phyloP scores from a whole-genome alignment of 30 jellyfish, hydroid and myxozoan species.

The Cassiopea xamachana region DNA sequence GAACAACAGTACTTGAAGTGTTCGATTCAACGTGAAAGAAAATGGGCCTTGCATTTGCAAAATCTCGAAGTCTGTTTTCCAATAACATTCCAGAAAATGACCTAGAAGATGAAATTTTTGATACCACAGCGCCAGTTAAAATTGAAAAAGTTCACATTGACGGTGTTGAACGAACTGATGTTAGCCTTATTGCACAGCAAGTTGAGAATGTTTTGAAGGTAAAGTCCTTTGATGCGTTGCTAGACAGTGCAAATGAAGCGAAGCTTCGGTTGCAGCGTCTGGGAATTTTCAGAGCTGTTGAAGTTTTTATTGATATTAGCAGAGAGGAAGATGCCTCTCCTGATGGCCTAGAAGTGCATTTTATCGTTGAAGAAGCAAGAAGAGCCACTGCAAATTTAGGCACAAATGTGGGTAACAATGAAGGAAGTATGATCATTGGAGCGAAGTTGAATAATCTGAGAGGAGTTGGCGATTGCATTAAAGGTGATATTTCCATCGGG shows the following conservation, averaged over 20 bases:
- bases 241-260: slow-evolving; percentile 82
- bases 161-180: slow-evolving; percentile 77
- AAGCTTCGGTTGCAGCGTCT: slow-evolving; percentile 89
- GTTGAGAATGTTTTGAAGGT: slow-evolving; percentile 73
- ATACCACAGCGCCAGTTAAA: slow-evolving; percentile 55
- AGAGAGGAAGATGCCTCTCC: slow-evolving; percentile 67
- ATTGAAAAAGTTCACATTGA: slow-evolving; percentile 88
- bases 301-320: slow-evolving; percentile 87
- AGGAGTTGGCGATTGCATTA: slow-evolving; percentile 83
- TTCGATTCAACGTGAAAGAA: not conserved
- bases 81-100: slow-evolving; percentile 20
- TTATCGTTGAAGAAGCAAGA: slow-evolving; percentile 78
- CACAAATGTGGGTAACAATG: slow-evolving; percentile 92
- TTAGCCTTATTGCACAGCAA: slow-evolving; percentile 75
- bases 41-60: slow-evolving; percentile 62
- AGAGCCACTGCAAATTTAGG: slow-evolving; percentile 84
- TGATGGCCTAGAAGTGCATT: slow-evolving; percentile 86
- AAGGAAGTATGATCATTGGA: slow-evolving; percentile 87
- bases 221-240: slow-evolving; percentile 75
- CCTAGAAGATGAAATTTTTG: slow-evolving; percentile 42
- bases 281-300: slow-evolving; percentile 86
- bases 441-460: slow-evolving; percentile 77
- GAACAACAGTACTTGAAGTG: too few relatives aligned
- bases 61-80: slow-evolving; percentile 18
- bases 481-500: slow-evolving; percentile 77